These are phyloP conservation scores for Ormyrus rosae DNA, from an alignment of 2,888 invertebrate genomes.

Conservation along the genomic window DNA sequence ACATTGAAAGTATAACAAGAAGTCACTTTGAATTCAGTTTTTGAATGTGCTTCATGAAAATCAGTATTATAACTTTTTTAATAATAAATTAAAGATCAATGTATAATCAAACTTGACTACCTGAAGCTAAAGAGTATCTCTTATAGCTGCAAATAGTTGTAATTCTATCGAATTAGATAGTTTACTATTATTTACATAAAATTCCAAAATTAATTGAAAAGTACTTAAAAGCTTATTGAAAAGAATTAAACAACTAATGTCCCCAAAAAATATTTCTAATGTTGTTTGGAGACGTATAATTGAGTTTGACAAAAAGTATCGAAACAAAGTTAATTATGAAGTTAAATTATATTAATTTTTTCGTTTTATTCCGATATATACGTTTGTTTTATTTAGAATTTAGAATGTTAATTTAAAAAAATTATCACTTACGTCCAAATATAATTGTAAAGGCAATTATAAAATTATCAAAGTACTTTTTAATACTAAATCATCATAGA, in stretches of 20 bases:
- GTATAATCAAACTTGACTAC: slow-evolving; percentile 49
- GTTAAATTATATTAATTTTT: background rate
- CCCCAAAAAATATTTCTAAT: slow-evolving; percentile 25
- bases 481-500: slow-evolving; percentile 32
- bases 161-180: slow-evolving; percentile 16
- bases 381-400: background rate
- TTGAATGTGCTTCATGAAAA: slow-evolving; percentile 28
- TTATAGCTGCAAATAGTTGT: background rate
- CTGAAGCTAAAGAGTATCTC: slow-evolving; percentile 21
- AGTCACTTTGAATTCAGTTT: slow-evolving; percentile 4
- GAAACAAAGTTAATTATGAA: slow-evolving; percentile 16
- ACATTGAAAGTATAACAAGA: slow-evolving; percentile 24
- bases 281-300: slow-evolving; percentile 8
- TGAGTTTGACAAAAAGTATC: slow-evolving; percentile 28
- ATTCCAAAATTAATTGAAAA: slow-evolving; percentile 8
- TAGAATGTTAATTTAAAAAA: background rate
- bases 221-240: slow-evolving; percentile 13
- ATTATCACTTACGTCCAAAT: slow-evolving; percentile 33
- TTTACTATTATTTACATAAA: slow-evolving; percentile 17
- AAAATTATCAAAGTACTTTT: slow-evolving; percentile 41
- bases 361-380: slow-evolving; percentile 3
- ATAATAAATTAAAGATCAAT: slow-evolving; percentile 49
- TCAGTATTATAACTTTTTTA: slow-evolving; percentile 50
- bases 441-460: slow-evolving; percentile 32
- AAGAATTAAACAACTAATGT: slow-evolving; percentile 45